These are phyloP conservation scores for Drosophila bocqueti DNA, from an alignment of 1,140 invertebrate species.

Conservation along the genomic window DNA sequence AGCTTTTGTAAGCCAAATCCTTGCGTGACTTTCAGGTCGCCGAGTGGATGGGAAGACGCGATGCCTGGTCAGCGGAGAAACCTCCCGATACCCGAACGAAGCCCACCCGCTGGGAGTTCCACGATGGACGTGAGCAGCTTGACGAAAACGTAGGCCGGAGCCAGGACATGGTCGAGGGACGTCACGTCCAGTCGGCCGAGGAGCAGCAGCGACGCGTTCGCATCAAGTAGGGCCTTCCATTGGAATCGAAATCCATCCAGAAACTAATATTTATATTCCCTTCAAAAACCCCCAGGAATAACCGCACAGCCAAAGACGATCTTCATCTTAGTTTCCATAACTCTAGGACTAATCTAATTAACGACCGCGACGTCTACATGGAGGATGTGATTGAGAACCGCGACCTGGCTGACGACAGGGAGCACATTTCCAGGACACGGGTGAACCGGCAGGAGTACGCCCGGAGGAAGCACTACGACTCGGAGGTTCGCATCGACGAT, in stretches of 20 bases:
- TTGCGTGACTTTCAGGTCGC: slow-evolving; percentile 82
- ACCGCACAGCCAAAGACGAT: slow-evolving; percentile 78
- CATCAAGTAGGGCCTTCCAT: slow-evolving; percentile 63
- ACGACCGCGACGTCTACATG: slow-evolving; percentile 87
- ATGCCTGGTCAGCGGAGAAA: slow-evolving; percentile 91
- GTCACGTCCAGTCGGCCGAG: slow-evolving; percentile 69
- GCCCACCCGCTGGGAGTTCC: slow-evolving; percentile 90
- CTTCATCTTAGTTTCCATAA: slow-evolving; percentile 82
- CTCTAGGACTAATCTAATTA: slow-evolving; percentile 85
- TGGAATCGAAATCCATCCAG: accelerated
- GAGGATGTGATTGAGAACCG: slow-evolving; percentile 87
- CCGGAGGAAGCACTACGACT: slow-evolving; percentile 87
- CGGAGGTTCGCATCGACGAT: slow-evolving; percentile 88
- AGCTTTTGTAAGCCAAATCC: not conserved
- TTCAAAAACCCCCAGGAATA: slow-evolving; percentile 51
- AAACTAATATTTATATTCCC: not conserved
- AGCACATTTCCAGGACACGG: slow-evolving; percentile 78
- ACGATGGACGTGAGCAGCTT: slow-evolving; percentile 86
- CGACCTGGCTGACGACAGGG: slow-evolving; percentile 83
- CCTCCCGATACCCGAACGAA: slow-evolving; percentile 88
- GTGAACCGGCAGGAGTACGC: slow-evolving; percentile 84
- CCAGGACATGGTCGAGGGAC: slow-evolving; percentile 40
- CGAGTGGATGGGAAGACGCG: slow-evolving; percentile 89
- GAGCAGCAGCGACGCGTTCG: slow-evolving; percentile 77
- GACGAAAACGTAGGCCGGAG: slow-evolving; percentile 77